A percentile compares a stretch with the other conserved stretches of the same genome.
Conservation (phyloP, 2,113 vertebrate species). For the Crotalus horridus region DNA sequence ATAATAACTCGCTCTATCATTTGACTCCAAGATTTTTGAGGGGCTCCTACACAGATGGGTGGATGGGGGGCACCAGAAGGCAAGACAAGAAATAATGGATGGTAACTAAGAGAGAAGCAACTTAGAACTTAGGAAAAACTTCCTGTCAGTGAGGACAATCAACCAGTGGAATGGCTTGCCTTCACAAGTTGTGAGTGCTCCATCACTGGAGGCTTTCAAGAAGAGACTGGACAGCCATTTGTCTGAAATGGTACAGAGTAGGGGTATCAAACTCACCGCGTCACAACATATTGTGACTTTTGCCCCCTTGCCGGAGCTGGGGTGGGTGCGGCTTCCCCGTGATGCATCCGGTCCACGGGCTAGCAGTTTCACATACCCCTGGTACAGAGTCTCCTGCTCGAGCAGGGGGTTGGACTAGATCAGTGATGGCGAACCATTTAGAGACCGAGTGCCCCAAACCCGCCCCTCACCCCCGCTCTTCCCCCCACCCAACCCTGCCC, state of each 20-base stretch:
- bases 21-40: not conserved
- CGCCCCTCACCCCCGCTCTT: too few relatives aligned
- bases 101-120: not conserved
- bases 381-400: too few relatives aligned
- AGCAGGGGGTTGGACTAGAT: not conserved
- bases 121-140: not conserved
- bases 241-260: not conserved
- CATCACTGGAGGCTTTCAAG: not conserved
- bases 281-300: too few relatives aligned
- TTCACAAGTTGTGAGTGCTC: not conserved
- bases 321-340: too few relatives aligned
- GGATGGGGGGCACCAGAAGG: too few relatives aligned
- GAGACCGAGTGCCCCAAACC: too few relatives aligned
- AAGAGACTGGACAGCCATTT: not conserved
- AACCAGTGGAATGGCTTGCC: not conserved
- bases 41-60: not conserved
- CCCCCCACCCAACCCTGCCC: too few relatives aligned
- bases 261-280: too few relatives aligned
- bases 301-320: too few relatives aligned
- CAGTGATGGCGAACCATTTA: too few relatives aligned
- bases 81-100: not conserved
- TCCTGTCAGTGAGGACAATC: not conserved
- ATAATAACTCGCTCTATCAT: not conserved
- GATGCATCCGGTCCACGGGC: rapidly evolving
- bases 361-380: too few relatives aligned